These are phyloP conservation scores for Formica selysi DNA, from an alignment of 1,140 invertebrate genomes.

Conservation along the genomic window DNA sequence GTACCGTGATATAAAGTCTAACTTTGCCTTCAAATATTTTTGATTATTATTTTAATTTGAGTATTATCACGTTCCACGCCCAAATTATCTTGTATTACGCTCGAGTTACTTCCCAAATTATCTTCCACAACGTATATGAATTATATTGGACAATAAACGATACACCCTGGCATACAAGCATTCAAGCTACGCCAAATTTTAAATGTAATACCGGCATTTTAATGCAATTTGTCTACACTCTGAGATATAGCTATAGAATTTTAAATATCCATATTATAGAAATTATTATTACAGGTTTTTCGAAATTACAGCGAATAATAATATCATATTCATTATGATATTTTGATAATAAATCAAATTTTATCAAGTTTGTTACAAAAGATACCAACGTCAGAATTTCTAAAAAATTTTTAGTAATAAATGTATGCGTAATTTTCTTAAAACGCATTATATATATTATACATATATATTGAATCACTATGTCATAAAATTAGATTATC, in stretches of 20 bases:
- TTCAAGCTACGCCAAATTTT: conserved; percentile 36
- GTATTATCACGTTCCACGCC: conserved; percentile 35
- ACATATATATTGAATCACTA: background rate
- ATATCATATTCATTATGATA: background rate
- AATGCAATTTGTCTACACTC: conserved; percentile 14
- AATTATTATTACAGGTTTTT: conserved; percentile 22
- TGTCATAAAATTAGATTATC: conserved; percentile 13
- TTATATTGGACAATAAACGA: conserved; percentile 53
- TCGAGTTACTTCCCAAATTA: conserved; percentile 54
- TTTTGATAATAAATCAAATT: conserved; percentile 7
- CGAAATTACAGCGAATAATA: background rate
- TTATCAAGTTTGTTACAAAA: background rate
- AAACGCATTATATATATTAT: background rate
- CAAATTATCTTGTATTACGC: conserved; percentile 57
- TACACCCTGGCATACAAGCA: conserved; percentile 24
- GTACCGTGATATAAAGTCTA: conserved; percentile 7
- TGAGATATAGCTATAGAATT: conserved; percentile 15
- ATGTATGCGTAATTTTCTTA: background rate
- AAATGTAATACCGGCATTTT: conserved; percentile 34
- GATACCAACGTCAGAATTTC: background rate
- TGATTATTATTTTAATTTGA: conserved; percentile 58
- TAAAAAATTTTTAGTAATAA: background rate
- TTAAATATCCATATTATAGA: background rate
- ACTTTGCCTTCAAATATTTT: conserved; percentile 49
- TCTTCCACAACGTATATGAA: conserved; percentile 39